A percentile compares a stretch with the other conserved stretches of the same genome.
phyloP scores from a whole-genome alignment of 2,888 invertebrate genomes.

The Patella caerulea region DNA sequence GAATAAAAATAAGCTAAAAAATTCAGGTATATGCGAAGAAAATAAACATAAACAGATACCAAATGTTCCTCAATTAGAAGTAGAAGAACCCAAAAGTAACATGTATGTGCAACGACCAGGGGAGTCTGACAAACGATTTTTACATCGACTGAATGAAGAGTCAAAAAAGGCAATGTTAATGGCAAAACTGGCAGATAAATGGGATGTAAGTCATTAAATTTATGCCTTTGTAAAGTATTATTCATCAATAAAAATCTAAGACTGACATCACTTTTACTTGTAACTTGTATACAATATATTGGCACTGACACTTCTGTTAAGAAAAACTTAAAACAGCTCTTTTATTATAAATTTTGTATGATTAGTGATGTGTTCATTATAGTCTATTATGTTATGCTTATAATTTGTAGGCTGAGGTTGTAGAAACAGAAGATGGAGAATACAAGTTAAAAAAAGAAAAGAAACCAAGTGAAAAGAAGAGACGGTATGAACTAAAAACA shows the following conservation, averaged over 20 bases:
- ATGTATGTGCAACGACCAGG: conserved; percentile 45
- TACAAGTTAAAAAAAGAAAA: conserved; percentile 38
- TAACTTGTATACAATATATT: too few relatives aligned
- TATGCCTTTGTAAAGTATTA: too few relatives aligned
- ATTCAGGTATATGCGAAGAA: not conserved
- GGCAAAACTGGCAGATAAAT: conserved; percentile 55
- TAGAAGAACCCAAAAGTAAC: not conserved
- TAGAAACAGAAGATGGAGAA: conserved; percentile 46
- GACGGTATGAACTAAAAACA: conserved; percentile 21
- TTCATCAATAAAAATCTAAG: too few relatives aligned
- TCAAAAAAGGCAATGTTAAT: conserved; percentile 43
- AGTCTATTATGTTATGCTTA: not conserved
- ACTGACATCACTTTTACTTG: too few relatives aligned
- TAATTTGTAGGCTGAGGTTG: conserved; percentile 28
- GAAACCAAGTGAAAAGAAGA: conserved; percentile 36
- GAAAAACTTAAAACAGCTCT: too few relatives aligned
- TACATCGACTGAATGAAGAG: conserved; percentile 51
- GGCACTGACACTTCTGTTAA: too few relatives aligned
- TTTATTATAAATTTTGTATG: too few relatives aligned
- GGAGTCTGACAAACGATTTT: conserved; percentile 53
- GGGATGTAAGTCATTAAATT: conserved; percentile 40
- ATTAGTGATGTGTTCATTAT: too few relatives aligned
- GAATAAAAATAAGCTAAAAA: conserved; percentile 14
- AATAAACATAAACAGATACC: not conserved
- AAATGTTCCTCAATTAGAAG: not conserved